Evolutionary conservation across 2,888 invertebrate species (phyloP).

Genomic region (Ormia ochracea): DNA sequence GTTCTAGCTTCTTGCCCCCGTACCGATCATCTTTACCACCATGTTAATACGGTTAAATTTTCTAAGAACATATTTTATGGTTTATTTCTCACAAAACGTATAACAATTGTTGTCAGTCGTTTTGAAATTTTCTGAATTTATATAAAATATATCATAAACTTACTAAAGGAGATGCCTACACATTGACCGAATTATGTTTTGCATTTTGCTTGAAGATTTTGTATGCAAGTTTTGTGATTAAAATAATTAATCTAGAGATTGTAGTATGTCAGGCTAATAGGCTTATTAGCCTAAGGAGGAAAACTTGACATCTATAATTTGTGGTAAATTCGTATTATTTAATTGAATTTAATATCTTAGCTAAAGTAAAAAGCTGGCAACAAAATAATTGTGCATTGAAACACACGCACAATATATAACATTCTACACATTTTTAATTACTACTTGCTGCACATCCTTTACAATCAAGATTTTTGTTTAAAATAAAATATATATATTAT

Average conservation of each 20-base stretch:
- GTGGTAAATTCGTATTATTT: background rate
- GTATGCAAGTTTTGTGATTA: conserved; percentile 23
- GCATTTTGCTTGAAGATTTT: conserved; percentile 13
- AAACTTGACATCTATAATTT: conserved; percentile 13
- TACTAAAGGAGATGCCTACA: background rate
- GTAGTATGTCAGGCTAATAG: background rate
- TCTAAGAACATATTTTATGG: conserved; percentile 28
- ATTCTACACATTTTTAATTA: no score
- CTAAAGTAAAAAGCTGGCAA: background rate
- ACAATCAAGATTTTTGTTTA: no score
- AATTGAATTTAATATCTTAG: background rate
- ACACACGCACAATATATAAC: no score
- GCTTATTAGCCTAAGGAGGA: background rate
- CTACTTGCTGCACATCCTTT: no score
- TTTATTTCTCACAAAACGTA: conserved; percentile 15
- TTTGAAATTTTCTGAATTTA: conserved; percentile 27
- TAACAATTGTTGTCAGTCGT: conserved; percentile 32
- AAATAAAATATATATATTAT: no score
- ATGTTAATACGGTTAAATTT: background rate
- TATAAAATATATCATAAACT: background rate
- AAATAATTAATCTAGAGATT: conserved; percentile 33
- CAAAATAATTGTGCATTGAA: background rate
- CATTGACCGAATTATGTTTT: conserved; percentile 16
- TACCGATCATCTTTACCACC: background rate
- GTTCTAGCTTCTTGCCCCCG: background rate